These are phyloP conservation scores for Cyclophora albipunctata DNA, from an alignment of 2,888 invertebrate species.

Conservation along the genomic window DNA sequence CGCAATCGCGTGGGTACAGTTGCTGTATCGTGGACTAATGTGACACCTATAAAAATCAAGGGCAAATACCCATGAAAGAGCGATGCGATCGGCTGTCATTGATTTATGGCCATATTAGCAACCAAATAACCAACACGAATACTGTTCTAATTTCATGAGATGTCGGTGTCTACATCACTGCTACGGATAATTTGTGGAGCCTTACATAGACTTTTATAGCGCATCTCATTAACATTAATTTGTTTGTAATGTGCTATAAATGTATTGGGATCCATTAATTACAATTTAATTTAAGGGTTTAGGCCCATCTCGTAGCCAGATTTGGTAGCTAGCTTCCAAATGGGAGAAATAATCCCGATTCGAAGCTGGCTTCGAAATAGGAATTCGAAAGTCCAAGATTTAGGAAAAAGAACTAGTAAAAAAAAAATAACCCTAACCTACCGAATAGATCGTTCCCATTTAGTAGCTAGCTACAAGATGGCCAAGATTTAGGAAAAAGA, in stretches of 20 bases:
- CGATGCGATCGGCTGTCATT: conserved; percentile 27
- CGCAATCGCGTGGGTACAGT: conserved; percentile 43
- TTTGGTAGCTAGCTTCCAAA: no score
- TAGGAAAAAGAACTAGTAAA: no score
- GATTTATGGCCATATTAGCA: conserved; percentile 43
- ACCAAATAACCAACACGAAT: conserved; percentile 20
- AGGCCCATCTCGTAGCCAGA: no score
- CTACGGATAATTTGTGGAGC: conserved; percentile 2
- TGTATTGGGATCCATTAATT: no score
- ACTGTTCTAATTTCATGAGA: conserved; percentile 1
- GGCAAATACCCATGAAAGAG: conserved; percentile 29
- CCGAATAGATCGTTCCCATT: no score
- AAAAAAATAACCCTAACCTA: no score
- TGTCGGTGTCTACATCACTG: conserved; percentile 1
- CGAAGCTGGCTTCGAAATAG: no score
- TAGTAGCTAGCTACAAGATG: no score
- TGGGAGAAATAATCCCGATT: no score
- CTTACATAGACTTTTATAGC: neutral
- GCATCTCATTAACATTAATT: conserved; percentile 1
- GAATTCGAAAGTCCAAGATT: no score
- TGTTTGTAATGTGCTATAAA: neutral
- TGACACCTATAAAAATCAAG: conserved; percentile 59
- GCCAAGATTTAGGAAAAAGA: no score
- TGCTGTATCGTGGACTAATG: conserved; percentile 33
- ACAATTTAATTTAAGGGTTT: no score